Base-by-base conservation (phyloP, 2,797 vertebrate species). In the Percopsis omiscomaycus region DNA sequence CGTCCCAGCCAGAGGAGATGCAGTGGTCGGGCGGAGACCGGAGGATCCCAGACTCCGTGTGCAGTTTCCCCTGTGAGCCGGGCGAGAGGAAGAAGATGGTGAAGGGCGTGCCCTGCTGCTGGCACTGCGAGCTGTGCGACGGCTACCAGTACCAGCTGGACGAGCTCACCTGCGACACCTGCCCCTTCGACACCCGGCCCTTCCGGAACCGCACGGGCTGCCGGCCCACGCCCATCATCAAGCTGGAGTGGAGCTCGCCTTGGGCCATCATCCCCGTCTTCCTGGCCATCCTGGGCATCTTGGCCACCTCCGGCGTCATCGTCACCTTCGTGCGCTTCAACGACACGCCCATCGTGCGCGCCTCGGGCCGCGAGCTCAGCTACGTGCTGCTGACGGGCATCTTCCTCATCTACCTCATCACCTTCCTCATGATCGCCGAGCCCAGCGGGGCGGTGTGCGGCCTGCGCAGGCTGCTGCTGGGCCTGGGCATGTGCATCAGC, bases 61-160 rank as follows among this genome's bases (percentile, higher is more conserved):
- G 96, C 88, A 96, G 95, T 71, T 93, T 95, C 3, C 96, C 96
- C 0, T 97, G 96, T 0, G 87, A 93, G 27, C 69, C 94, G 0
- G 96, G 96, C 0, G 94, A 96, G 73, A 86, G 95, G 84, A 98
- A 98, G 83, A 97, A 98, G 89, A 91, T 95, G 57, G 96, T 98
- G 80, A 98, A 98, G 80, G 97, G 96, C 2, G 96, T 98, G 66
- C 95, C 96, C 2, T 98, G 96, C 92, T 99, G 97, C 83, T 99
- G 97, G 97, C 96, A 98, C 88, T 99, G 97, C 0, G 97, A 99
- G 81, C 94, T 95, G 69, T 99, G 97, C 12, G 96, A 98, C 0
- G 97, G 97, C 10, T 99, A 99, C 90, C 96, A 98, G 89, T 98
- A 95, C 86, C 94, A 94, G n/a, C 82, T 91, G 28, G 94, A 97